phyloP scores from a whole-genome alignment of 2,113 vertebrate genomes.

The Parus major region DNA sequence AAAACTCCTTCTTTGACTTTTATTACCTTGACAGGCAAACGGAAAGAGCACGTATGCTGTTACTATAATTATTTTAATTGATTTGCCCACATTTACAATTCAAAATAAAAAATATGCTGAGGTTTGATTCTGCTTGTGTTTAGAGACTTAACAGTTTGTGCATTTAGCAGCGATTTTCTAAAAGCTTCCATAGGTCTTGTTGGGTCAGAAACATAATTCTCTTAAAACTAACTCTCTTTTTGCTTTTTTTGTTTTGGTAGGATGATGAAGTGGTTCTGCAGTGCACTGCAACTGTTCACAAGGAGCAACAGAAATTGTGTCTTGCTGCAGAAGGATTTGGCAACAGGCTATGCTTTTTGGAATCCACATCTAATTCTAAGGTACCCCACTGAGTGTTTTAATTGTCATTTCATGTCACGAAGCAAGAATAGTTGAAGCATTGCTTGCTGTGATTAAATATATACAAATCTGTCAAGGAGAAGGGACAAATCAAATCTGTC shows the following conservation, averaged over 20 bases:
- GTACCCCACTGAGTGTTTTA: constrained; percentile 58
- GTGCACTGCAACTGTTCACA: constrained; percentile 88
- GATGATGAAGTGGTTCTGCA: constrained; percentile 97
- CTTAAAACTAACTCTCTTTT: not conserved
- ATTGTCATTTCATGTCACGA: not conserved
- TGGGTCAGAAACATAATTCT: not conserved
- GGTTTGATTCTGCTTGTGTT: not conserved
- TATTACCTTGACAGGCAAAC: not conserved
- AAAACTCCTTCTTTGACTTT: not conserved
- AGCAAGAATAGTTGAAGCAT: not conserved
- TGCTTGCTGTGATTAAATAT: not conserved
- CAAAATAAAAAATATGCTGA: not conserved
- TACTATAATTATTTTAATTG: not conserved
- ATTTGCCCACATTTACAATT: not conserved
- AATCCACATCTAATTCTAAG: constrained; percentile 98
- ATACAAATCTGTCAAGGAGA: not conserved
- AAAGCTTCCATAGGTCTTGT: not conserved
- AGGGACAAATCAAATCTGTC: not conserved
- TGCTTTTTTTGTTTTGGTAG: constrained; percentile 53
- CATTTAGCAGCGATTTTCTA: not conserved
- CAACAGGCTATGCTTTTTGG: constrained; percentile 95
- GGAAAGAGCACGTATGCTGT: not conserved
- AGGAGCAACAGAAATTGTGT: constrained; percentile 95
- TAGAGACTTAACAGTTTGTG: not conserved
- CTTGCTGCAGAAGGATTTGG: constrained; percentile 96